phyloP scores from a whole-genome alignment of 2,113 vertebrate species.

The Bujurquina vittata region DNA sequence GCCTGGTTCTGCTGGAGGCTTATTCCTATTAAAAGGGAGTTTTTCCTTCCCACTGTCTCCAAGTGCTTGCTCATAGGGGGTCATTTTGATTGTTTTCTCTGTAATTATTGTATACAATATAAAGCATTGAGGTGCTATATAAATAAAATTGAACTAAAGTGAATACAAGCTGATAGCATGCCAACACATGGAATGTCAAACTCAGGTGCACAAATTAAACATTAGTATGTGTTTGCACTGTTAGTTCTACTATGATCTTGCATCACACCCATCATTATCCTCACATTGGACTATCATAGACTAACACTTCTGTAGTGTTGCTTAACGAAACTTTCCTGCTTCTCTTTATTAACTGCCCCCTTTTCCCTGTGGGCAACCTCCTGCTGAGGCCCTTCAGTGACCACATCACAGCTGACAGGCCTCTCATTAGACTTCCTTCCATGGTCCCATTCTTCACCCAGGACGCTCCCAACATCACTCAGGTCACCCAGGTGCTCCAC shows the following conservation, averaged over 20 bases:
- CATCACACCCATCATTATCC: fast-evolving
- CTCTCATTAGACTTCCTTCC: conserved; percentile 3
- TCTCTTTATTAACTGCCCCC: conserved; percentile 44
- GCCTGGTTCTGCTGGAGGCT: too few species aligned
- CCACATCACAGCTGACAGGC: conserved; percentile 29
- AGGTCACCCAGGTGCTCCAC: conserved; percentile 86
- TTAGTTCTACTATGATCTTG: neutral
- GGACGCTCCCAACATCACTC: conserved; percentile 68
- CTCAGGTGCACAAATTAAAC: neutral
- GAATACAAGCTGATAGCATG: neutral
- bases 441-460: conserved; percentile 54
- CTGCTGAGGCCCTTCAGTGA: neutral
- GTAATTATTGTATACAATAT: too few species aligned
- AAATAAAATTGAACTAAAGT: too few species aligned
- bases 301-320: conserved; percentile 86
- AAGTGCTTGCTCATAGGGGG: too few species aligned
- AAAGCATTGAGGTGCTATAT: too few species aligned
- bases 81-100: too few species aligned
- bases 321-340: conserved; percentile 63
- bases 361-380: conserved; percentile 7
- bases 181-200: neutral
- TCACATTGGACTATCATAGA: conserved; percentile 52
- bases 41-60: too few species aligned
- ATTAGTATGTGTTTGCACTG: neutral
- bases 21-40: too few species aligned